Evolutionary conservation across 1,140 invertebrate genomes (phyloP).

Genomic region (Lucilia cuprina): DNA sequence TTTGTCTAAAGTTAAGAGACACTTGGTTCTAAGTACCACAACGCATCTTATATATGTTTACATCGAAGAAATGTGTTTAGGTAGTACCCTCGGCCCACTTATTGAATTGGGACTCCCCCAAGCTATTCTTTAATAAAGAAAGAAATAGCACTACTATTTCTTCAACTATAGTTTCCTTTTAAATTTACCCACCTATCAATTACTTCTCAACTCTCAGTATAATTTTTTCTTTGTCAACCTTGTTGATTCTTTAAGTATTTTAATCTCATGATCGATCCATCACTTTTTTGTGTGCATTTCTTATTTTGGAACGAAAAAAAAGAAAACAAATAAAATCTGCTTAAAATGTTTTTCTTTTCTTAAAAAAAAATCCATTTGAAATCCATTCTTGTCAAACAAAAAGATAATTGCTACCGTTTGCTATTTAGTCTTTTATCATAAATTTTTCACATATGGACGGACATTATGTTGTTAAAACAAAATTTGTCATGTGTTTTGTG

Average conservation of each 20-base stretch:
- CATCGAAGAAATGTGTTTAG: too few species aligned
- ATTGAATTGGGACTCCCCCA: too few species aligned
- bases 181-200: background rate
- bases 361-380: too few species aligned
- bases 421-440: background rate
- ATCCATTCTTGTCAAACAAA: background rate
- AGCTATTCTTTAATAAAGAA: too few species aligned
- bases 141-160: too few species aligned
- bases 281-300: background rate
- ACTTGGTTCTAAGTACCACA: too few species aligned
- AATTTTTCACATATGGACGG: background rate
- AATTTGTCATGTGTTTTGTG: background rate
- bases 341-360: conserved; percentile 10
- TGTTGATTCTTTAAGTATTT: conserved; percentile 35
- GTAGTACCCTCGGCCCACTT: too few species aligned
- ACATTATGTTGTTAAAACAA: background rate
- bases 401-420: conserved; percentile 31
- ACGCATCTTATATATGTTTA: too few species aligned
- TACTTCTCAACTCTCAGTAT: background rate
- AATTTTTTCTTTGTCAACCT: background rate
- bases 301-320: background rate
- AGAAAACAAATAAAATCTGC: background rate
- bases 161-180: too few species aligned
- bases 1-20: too few species aligned
- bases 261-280: conserved; percentile 34